Evolutionary conservation across 2,113 vertebrate genomes (phyloP).

Genomic region (Myiozetetes cayanensis): DNA sequence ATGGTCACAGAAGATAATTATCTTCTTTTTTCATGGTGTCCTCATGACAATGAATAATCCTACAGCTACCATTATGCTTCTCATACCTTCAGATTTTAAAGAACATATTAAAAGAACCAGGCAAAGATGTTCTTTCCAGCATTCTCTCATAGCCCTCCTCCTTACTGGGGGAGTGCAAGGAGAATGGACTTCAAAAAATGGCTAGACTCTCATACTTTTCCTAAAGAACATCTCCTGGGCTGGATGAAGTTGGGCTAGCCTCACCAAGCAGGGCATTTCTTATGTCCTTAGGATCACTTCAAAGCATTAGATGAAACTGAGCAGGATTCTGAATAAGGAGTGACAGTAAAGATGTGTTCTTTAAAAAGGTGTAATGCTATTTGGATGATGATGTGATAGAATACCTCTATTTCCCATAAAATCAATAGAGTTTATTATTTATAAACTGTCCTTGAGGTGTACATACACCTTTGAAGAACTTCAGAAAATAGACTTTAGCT

Average conservation of each 20-base stretch:
- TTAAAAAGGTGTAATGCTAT: not conserved
- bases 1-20: not conserved
- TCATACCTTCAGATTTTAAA: not conserved
- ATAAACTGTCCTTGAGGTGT: not conserved
- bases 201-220: not conserved
- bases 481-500: not conserved
- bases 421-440: not conserved
- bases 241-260: not conserved
- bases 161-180: not conserved
- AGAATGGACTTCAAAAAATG: not conserved
- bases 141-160: not conserved
- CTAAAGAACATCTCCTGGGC: not conserved
- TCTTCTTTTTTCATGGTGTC: not conserved
- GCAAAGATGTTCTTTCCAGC: not conserved
- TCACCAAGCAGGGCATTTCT: not conserved
- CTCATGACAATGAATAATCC: not conserved
- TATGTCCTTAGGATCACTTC: not conserved
- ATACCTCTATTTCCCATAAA: not conserved
- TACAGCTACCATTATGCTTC: not conserved
- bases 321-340: not conserved
- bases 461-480: not conserved
- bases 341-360: not conserved
- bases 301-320: not conserved
- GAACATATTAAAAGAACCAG: not conserved
- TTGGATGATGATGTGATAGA: not conserved